phyloP scores from a whole-genome alignment of 2,113 vertebrate species.

The Pelobates fuscus region DNA sequence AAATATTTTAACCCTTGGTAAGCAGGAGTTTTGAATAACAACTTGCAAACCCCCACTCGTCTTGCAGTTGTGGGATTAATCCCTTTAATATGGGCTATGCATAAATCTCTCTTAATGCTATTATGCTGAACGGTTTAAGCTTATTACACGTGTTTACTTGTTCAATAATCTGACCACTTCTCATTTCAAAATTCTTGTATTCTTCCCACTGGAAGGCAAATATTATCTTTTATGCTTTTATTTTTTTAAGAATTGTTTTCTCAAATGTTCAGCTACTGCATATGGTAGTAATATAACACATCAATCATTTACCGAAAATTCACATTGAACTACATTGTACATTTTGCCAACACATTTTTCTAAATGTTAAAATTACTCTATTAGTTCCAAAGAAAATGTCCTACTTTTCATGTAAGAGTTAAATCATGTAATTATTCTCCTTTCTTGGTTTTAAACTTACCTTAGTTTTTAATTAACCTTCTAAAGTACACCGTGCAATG shows the following conservation, averaged over 20 bases:
- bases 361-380: slow-evolving; percentile 54
- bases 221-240: slow-evolving; percentile 57
- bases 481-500: too few relatives aligned
- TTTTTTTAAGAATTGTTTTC: slow-evolving; percentile 52
- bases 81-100: slow-evolving; percentile 19
- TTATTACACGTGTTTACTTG: slow-evolving; percentile 45
- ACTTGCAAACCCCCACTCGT: neutral
- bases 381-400: slow-evolving; percentile 53
- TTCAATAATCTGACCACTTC: slow-evolving; percentile 43
- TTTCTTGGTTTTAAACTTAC: slow-evolving; percentile 25
- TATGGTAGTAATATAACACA: slow-evolving; percentile 54
- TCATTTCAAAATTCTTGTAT: slow-evolving; percentile 55
- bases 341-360: slow-evolving; percentile 54
- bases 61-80: slow-evolving; percentile 1
- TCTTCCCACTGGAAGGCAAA: slow-evolving; percentile 57
- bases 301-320: slow-evolving; percentile 58
- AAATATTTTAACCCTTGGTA: slow-evolving; percentile 35
- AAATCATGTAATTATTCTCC: slow-evolving; percentile 24
- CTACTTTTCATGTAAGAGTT: slow-evolving; percentile 49
- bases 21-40: neutral
- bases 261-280: slow-evolving; percentile 49
- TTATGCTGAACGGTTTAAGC: slow-evolving; percentile 49
- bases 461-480: neutral
- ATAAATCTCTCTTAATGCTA: slow-evolving; percentile 31
- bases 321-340: slow-evolving; percentile 45